These are phyloP conservation scores for Colistium nudipinnis DNA, from an alignment of 2,113 vertebrate genomes.

Conservation along the genomic window DNA sequence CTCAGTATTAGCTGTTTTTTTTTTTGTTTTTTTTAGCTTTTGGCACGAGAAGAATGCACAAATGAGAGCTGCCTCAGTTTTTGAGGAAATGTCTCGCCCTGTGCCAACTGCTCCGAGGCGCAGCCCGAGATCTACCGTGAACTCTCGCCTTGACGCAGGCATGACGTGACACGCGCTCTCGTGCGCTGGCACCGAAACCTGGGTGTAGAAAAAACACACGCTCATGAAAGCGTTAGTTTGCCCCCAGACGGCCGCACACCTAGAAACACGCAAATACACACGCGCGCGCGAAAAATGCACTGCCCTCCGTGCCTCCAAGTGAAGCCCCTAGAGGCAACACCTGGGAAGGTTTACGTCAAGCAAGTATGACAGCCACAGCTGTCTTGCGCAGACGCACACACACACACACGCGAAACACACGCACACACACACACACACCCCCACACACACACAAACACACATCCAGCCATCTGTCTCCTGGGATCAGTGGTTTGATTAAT, in stretches of 20 bases:
- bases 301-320: conserved; percentile 11
- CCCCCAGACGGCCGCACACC: conserved; percentile 17
- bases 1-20: conserved; percentile 47
- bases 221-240: conserved; percentile 21
- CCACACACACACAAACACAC: conserved; percentile 31
- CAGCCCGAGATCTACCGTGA: conserved; percentile 42
- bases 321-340: conserved; percentile 66
- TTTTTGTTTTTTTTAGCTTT: no score
- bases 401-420: conserved; percentile 4
- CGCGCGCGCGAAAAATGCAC: conserved; percentile 22
- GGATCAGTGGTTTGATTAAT: conserved; percentile 55
- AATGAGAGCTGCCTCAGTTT: conserved; percentile 22
- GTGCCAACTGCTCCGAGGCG: conserved; percentile 51
- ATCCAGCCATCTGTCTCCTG: conserved; percentile 57
- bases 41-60: conserved; percentile 63
- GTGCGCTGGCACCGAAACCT: conserved; percentile 46
- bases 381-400: conserved; percentile 20
- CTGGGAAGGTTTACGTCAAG: conserved; percentile 66
- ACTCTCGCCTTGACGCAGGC: conserved; percentile 42
- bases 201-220: conserved; percentile 14
- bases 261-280: conserved; percentile 30
- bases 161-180: conserved; percentile 57
- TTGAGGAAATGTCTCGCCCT: conserved; percentile 37
- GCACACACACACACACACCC: conserved; percentile 10
- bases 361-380: conserved; percentile 58